These are phyloP conservation scores for Physocephala rufipes DNA, from an alignment of 2,888 invertebrate genomes.

Conservation along the genomic window DNA sequence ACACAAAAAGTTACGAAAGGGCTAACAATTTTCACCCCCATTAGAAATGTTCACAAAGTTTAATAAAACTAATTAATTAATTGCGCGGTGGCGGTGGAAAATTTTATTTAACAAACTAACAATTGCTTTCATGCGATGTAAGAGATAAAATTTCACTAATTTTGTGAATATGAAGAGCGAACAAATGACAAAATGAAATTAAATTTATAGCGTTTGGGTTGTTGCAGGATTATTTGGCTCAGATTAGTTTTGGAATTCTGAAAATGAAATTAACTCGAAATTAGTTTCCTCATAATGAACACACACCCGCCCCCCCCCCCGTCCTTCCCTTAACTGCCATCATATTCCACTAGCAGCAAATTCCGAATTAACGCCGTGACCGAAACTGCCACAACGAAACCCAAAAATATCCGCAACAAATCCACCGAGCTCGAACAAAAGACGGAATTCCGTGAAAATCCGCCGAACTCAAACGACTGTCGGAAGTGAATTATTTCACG, in stretches of 20 bases:
- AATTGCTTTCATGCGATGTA: not conserved
- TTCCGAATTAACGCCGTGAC: slow-evolving; percentile 19
- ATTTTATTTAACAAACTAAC: not conserved
- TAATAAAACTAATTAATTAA: too few relatives aligned
- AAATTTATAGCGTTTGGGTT: not conserved
- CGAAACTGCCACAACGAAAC: slow-evolving; percentile 3
- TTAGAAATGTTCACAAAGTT: too few relatives aligned
- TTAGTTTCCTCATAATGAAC: slow-evolving; percentile 11
- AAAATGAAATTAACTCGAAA: slow-evolving; percentile 30
- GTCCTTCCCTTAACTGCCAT: too few relatives aligned
- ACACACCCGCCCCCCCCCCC: not conserved
- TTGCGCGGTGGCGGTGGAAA: not conserved
- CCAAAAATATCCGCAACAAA: slow-evolving; percentile 11
- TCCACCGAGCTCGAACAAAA: not conserved
- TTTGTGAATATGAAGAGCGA: not conserved
- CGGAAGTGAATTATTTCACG: slow-evolving; percentile 9
- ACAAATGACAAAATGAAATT: slow-evolving; percentile 10
- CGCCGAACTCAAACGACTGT: not conserved
- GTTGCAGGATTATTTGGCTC: slow-evolving; percentile 1
- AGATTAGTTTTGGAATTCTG: slow-evolving; percentile 27
- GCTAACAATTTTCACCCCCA: too few relatives aligned
- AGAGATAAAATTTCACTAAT: not conserved
- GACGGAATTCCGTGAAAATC: not conserved
- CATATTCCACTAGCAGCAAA: not conserved
- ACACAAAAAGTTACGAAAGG: too few relatives aligned